Evolutionary conservation across 2,113 vertebrate genomes (phyloP).

Genomic region (Antennarius striatus): DNA sequence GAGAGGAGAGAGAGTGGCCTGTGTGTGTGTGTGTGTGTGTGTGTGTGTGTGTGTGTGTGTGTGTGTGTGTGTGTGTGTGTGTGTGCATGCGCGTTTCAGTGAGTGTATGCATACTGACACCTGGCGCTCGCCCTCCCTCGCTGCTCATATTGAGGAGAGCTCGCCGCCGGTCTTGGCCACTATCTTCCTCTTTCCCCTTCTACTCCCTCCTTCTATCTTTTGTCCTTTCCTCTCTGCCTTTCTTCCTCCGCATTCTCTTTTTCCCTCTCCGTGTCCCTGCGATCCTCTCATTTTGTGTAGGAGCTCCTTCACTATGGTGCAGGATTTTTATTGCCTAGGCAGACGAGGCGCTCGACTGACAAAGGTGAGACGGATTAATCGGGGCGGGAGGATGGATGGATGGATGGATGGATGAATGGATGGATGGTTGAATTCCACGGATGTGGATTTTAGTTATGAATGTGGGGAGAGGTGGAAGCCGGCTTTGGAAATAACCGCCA

Average conservation of each 20-base stretch:
- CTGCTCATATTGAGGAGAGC: conserved; percentile 72
- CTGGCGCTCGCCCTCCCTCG: conserved; percentile 66
- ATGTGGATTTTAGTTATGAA: conserved; percentile 16
- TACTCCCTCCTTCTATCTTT: conserved; percentile 44
- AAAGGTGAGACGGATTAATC: conserved; percentile 68
- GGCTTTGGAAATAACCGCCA: neutral
- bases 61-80: conserved; percentile 40
- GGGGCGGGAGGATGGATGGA: conserved; percentile 4
- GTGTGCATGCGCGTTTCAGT: conserved; percentile 31
- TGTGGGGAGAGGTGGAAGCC: conserved; percentile 29
- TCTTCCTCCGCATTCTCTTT: conserved; percentile 15
- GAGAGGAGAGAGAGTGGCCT: conserved; percentile 56
- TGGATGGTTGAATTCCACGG: neutral
- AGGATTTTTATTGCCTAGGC: conserved; percentile 69
- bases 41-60: conserved; percentile 34
- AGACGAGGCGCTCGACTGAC: conserved; percentile 56
- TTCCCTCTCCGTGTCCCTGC: conserved; percentile 15
- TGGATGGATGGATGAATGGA: neutral
- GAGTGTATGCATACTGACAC: conserved; percentile 72
- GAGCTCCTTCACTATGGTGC: conserved; percentile 64
- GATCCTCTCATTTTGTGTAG: conserved; percentile 49
- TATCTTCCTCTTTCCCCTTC: conserved; percentile 43
- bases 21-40: conserved; percentile 6
- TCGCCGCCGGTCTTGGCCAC: conserved; percentile 62
- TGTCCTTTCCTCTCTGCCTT: conserved; percentile 19